Evolutionary conservation across 1,140 invertebrate species (phyloP).

Genomic region (Penaeus indicus): DNA sequence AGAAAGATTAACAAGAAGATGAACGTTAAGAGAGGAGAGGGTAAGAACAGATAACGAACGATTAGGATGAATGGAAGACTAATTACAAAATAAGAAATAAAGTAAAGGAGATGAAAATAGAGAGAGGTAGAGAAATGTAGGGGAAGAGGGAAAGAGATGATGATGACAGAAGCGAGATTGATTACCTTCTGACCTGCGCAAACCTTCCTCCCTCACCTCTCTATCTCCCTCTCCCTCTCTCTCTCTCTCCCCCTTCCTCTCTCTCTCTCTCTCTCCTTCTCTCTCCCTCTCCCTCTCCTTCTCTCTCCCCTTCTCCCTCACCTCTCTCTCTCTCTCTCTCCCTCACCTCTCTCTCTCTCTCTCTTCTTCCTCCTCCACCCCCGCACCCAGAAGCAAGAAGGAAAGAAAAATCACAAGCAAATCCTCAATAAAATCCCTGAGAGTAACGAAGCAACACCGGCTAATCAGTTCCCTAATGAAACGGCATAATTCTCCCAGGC

Average conservation of each 20-base stretch:
- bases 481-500: too few species aligned
- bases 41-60: neutral
- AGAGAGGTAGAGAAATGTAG: conserved; percentile 23
- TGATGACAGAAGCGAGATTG: neutral
- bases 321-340: neutral
- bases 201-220: neutral
- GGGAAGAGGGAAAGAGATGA: neutral
- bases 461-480: too few species aligned
- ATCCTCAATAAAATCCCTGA: too few species aligned
- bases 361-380: neutral
- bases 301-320: neutral
- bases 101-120: neutral
- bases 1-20: neutral
- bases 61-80: conserved; percentile 19
- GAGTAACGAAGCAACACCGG: too few species aligned
- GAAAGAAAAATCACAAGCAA: too few species aligned
- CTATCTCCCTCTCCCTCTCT: neutral
- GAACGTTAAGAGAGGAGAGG: neutral
- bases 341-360: conserved; percentile 2
- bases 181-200: neutral
- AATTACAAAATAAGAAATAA: neutral
- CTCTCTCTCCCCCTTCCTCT: neutral
- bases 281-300: neutral
- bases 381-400: too few species aligned
- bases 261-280: neutral